Conservation (phyloP, 2,888 invertebrate genomes). For the Argyra leucocephala region DNA sequence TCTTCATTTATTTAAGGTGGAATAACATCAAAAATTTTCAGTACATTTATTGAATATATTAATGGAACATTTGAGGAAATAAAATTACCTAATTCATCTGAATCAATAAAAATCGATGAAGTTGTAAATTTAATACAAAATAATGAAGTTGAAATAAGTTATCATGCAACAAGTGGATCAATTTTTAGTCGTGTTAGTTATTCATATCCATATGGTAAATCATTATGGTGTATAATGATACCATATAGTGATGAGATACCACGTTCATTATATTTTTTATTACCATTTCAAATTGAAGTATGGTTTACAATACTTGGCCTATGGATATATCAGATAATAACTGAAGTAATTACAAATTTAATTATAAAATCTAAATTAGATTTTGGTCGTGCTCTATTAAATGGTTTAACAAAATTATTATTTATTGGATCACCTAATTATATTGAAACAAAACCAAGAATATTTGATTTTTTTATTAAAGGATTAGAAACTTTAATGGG, state of each 20-base stretch:
- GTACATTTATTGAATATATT: neutral
- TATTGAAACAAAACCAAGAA: neutral
- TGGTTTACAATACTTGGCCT: neutral
- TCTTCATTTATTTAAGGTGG: neutral
- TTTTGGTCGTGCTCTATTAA: slow-evolving; percentile 1
- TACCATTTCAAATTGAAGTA: slow-evolving; percentile 9
- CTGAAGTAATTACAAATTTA: neutral
- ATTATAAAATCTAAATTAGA: neutral
- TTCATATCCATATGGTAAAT: slow-evolving; percentile 10
- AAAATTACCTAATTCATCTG: neutral
- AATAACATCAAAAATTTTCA: slow-evolving; percentile 3
- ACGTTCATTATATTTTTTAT: slow-evolving; percentile 2
- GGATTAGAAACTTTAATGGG: slow-evolving; percentile 20
- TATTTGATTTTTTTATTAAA: neutral
- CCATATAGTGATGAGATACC: slow-evolving; percentile 8
- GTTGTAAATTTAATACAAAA: neutral
- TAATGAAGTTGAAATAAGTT: slow-evolving; percentile 2
- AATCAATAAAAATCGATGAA: neutral
- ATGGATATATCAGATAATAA: neutral
- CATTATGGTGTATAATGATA: slow-evolving; percentile 9
- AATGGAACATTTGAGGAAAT: slow-evolving; percentile 9
- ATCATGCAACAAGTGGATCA: slow-evolving; percentile 9
- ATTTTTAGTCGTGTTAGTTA: neutral
- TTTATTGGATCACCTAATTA: neutral
- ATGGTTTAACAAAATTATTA: slow-evolving; percentile 2